These are phyloP conservation scores for Megaceryle maxima DNA, from an alignment of 2,113 vertebrate species.

Conservation along the genomic window DNA sequence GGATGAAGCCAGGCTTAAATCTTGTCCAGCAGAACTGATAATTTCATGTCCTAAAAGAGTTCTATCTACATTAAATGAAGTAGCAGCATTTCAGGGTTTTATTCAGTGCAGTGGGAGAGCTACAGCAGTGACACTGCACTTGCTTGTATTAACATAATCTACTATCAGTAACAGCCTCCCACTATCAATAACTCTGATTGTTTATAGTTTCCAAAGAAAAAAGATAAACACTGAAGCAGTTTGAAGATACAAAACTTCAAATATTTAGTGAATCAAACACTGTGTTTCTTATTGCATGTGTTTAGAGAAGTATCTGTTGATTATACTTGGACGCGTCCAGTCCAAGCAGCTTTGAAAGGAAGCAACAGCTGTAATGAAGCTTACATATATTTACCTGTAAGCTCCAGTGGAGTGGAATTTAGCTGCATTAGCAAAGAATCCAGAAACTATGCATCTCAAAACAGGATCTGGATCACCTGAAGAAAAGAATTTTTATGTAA, in stretches of 20 bases:
- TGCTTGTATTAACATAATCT: background rate
- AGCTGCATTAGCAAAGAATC: conserved; percentile 96
- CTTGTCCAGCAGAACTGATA: background rate
- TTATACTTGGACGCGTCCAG: background rate
- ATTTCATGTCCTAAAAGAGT: background rate
- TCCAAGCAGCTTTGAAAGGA: background rate
- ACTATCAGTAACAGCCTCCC: background rate
- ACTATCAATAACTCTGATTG: background rate
- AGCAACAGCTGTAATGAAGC: background rate
- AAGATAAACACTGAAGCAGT: background rate
- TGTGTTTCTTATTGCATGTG: background rate
- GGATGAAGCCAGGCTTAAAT: background rate
- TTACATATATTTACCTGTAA: conserved; percentile 81
- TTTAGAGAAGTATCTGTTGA: background rate
- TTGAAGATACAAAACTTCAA: background rate
- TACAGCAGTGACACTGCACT: background rate
- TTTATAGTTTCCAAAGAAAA: background rate
- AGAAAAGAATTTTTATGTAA: background rate
- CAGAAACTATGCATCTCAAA: conserved; percentile 91
- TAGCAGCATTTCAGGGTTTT: background rate
- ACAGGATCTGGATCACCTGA: conserved; percentile 96
- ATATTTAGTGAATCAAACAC: background rate
- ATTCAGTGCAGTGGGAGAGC: background rate
- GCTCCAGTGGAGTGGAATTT: conserved; percentile 94
- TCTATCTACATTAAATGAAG: background rate